These are phyloP conservation scores for Aurelia aurita complex sp. Pacific DNA, from an alignment of 30 jellyfish, hydroid and myxozoan species.

Conservation along the genomic window DNA sequence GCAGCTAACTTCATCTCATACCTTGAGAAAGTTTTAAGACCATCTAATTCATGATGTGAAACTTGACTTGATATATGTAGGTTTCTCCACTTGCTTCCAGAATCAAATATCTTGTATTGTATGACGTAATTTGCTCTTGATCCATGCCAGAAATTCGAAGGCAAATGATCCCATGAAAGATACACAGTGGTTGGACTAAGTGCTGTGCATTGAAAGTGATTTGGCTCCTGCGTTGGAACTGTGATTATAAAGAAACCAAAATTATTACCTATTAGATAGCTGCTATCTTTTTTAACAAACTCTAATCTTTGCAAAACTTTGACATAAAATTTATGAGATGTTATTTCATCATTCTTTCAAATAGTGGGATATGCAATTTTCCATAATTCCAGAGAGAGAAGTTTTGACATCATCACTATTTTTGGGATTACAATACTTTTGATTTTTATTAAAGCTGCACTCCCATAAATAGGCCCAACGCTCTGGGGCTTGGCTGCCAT, in stretches of 20 bases:
- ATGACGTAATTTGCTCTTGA: not conserved
- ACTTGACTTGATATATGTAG: not conserved
- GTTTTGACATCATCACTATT: no score
- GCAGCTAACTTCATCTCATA: slow-evolving; percentile 61
- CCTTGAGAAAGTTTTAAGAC: slow-evolving; percentile 4
- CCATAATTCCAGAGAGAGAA: no score
- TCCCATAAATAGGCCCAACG: no score
- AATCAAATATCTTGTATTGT: not conserved
- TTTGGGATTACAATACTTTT: no score
- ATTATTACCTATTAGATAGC: not conserved
- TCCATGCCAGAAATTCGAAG: slow-evolving; percentile 1
- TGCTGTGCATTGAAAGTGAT: not conserved
- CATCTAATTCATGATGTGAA: not conserved
- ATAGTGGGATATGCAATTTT: no score
- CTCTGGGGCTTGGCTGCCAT: no score
- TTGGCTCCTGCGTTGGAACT: slow-evolving; percentile 6
- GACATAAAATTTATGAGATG: no score
- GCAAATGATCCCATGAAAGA: slow-evolving; percentile 17
- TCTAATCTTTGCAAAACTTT: no score
- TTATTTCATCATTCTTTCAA: no score
- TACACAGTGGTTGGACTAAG: not conserved
- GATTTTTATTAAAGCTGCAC: no score
- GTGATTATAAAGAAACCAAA: not conserved
- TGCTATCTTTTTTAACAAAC: not conserved
- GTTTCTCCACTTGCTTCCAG: not conserved